A percentile compares a stretch with the other conserved stretches of the same genome.
These are phyloP conservation scores for Morpho achilles DNA, from an alignment of 2,888 invertebrate genomes.

Conservation along the genomic window DNA sequence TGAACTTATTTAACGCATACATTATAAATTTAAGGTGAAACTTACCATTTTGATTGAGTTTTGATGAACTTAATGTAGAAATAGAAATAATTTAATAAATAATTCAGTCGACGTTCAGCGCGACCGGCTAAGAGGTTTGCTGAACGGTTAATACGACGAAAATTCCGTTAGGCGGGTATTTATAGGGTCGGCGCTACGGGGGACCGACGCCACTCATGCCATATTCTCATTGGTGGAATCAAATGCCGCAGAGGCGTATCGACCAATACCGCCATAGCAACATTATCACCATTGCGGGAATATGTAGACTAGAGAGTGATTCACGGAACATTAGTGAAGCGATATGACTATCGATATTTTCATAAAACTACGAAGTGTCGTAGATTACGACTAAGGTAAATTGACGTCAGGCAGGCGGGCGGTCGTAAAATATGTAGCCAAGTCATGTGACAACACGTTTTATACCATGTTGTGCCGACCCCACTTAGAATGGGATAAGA, in stretches of 20 bases:
- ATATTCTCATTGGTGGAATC: conserved; percentile 65
- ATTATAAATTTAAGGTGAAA: conserved; percentile 26
- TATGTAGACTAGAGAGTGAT: conserved; percentile 37
- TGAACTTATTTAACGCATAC: not conserved
- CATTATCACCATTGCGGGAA: conserved; percentile 74
- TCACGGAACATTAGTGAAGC: conserved; percentile 32
- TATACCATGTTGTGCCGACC: no score
- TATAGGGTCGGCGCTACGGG: conserved; percentile 75
- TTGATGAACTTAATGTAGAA: conserved; percentile 67
- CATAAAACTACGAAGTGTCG: no score
- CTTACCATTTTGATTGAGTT: conserved; percentile 76
- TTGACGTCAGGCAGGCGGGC: no score
- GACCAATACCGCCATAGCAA: conserved; percentile 68
- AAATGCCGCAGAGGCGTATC: conserved; percentile 64
- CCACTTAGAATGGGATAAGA: no score
- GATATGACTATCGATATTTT: conserved; percentile 21
- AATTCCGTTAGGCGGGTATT: conserved; percentile 69
- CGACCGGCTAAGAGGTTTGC: conserved; percentile 84
- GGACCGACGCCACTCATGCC: conserved; percentile 67
- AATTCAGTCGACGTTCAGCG: conserved; percentile 78
- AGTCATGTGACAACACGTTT: no score
- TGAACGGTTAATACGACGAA: conserved; percentile 80
- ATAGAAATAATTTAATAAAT: conserved; percentile 69
- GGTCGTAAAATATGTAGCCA: no score
- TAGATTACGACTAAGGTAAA: no score